Evolutionary conservation across 2,888 invertebrate genomes (phyloP).

Genomic region (Melangyna quadrimaculata): DNA sequence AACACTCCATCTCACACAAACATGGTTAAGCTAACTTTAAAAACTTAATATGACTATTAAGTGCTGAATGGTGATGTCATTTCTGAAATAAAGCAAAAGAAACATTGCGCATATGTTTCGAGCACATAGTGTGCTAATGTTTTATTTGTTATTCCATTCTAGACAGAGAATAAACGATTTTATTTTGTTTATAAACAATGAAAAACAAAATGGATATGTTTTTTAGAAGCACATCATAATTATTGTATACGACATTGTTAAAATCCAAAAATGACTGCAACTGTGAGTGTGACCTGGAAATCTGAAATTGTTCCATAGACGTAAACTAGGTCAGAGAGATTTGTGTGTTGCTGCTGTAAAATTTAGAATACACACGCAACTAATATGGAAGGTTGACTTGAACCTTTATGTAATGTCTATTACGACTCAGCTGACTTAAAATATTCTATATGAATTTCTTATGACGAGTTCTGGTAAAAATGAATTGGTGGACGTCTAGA

Average conservation of each 20-base stretch:
- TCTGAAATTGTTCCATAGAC: neutral
- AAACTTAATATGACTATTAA: neutral
- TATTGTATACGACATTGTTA: neutral
- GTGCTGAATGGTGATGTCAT: conserved; percentile 51
- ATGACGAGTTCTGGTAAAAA: neutral
- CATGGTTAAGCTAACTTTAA: neutral
- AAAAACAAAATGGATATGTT: neutral
- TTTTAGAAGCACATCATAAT: neutral
- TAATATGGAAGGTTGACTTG: neutral
- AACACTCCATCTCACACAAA: neutral
- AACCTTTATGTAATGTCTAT: neutral
- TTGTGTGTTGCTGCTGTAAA: neutral
- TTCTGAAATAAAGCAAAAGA: conserved; percentile 10
- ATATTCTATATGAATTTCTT: neutral
- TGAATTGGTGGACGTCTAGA: neutral
- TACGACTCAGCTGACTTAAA: neutral
- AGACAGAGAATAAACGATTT: neutral
- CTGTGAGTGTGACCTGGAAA: neutral
- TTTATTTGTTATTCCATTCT: neutral
- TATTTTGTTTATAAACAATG: neutral
- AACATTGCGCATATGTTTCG: conserved; percentile 9
- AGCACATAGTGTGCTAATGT: neutral
- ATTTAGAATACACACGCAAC: neutral
- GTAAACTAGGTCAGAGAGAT: neutral
- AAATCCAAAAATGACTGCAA: neutral